Evolutionary conservation across 2,113 vertebrate species (phyloP).

Genomic region (Ramphastos sulfuratus): DNA sequence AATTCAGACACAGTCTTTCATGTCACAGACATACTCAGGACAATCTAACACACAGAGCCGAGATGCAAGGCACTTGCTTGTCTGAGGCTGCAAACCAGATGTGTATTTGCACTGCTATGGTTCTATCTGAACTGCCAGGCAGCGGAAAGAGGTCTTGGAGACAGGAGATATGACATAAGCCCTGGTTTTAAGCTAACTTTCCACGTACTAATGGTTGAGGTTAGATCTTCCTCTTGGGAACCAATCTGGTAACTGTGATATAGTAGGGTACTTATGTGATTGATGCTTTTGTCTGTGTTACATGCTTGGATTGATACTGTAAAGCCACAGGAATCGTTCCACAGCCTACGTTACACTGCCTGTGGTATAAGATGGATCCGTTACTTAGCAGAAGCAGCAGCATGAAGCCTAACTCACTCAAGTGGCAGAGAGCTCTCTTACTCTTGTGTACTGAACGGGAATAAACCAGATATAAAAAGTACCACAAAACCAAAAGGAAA

Average conservation of each 20-base stretch:
- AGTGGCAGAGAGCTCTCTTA: not conserved
- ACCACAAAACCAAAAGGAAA: not conserved
- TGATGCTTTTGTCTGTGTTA: not conserved
- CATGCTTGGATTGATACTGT: not conserved
- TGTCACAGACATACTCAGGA: not conserved
- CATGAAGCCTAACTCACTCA: not conserved
- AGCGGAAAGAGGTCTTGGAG: not conserved
- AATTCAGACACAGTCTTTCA: slow-evolving; percentile 38
- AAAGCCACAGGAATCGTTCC: not conserved
- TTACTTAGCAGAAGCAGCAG: not conserved
- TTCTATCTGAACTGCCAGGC: not conserved
- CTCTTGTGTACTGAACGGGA: not conserved
- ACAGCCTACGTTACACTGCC: not conserved
- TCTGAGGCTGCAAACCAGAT: not conserved
- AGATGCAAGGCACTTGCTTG: not conserved
- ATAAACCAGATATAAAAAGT: not conserved
- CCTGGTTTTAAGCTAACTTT: not conserved
- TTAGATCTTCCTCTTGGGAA: not conserved
- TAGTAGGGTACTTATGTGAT: not conserved
- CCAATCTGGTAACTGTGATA: not conserved
- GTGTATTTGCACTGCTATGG: not conserved
- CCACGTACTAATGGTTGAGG: not conserved
- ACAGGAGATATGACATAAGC: not conserved
- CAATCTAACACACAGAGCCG: not conserved
- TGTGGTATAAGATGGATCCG: not conserved